Evolutionary conservation across 2,797 vertebrate species (phyloP), one percentile per base, ranked within the genome.

Genomic region (Podarcis lilfordi): DNA sequence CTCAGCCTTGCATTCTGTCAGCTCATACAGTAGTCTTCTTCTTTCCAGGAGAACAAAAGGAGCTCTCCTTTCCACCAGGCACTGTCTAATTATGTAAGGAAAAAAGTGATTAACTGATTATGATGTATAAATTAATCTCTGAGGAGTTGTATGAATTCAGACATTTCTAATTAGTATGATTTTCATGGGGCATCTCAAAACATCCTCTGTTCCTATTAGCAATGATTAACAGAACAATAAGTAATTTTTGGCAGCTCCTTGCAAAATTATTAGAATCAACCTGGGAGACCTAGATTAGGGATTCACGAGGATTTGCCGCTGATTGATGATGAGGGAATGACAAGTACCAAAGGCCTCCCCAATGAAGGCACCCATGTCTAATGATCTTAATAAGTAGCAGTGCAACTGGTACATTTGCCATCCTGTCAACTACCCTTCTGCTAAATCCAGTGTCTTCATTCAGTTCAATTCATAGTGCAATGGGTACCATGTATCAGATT

Each of bases 61-160:
- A 94, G 95, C 91, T 76, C 95, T 96, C 86, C 66, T 94, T 90
- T 95, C 89, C 78, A 95, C 80, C 76, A 96, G 89, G 95, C 96
- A 87, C 92, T 94, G 93, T 94, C 94, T 97, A 96, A 96, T 97
- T 96, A 97, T 96, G 93, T 96, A 96, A 96, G 95, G 78, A 92
- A 96, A 87, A 95, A 95, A 95, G 95, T 96, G 96, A 97, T 97
- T 97, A 97, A 97, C 95, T 96, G 96, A 97, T 96, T 96, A 94
- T 95, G 95, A 97, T 96, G 97, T 96, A 96, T 97, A 97, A 96
- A 97, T 97, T 97, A 97, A 97, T 97, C 96, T 96, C 96, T 69
- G 89, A 95, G 94, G 96, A 96, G 91, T 95, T 96, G 95, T 95
- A 95, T 93, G 96, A 95, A 96, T 96, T 95, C 96, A 97, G 96